Base-by-base conservation (phyloP, 2,113 vertebrate species). In the Thomomys bottae region DNA sequence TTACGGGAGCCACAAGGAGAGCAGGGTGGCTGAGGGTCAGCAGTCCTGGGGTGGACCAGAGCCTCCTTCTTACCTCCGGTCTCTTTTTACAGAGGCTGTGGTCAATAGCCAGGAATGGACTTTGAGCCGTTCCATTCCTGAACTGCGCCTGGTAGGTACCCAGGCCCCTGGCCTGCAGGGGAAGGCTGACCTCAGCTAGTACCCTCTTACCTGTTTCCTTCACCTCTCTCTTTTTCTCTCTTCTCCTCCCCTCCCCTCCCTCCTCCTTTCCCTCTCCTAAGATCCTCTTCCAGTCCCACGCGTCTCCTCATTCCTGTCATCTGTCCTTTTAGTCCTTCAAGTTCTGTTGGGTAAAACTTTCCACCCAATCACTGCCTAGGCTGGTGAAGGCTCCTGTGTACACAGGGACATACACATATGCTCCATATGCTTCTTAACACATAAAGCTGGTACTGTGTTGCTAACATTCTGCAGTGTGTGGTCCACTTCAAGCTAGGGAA, bases 21-120 rank as follows among this genome's bases (percentile, higher is more conserved):
- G 80, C 49, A 67, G 40, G 26, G 32, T 63, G 38, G 67, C 77
- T 59, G 80, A 36, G 64, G 45, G 9, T 17, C 78, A 28, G 42
- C 64, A 49, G 32, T 71, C 61, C 91, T 77, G 23, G 77, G 23
- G 77, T 30, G 20, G 20, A n/a, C 34, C 36, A 26, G 21, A 72
- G 61, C 45, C 36, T 5, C 20, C 36, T 38, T 95, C 38, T 36
- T 64, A 96, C 57, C 72, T 40, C 30, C 85, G 73, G 34, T 96
- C 95, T 90, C 57, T 91, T 61, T 57, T 96, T 73, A 0, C 96
- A 99, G 99, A 99, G 93, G 98, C 99, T 71, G 97, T 98, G 94
- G 98, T 98, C 95, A 99, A 99, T 97, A 99, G 99, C 96, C 99
- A 99, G 96, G 99, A 99, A 97, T 99, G 99, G 99, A 99, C 98